Conservation (phyloP, 1,140 invertebrate genomes). For the Rhizoglyphus robini region DNA sequence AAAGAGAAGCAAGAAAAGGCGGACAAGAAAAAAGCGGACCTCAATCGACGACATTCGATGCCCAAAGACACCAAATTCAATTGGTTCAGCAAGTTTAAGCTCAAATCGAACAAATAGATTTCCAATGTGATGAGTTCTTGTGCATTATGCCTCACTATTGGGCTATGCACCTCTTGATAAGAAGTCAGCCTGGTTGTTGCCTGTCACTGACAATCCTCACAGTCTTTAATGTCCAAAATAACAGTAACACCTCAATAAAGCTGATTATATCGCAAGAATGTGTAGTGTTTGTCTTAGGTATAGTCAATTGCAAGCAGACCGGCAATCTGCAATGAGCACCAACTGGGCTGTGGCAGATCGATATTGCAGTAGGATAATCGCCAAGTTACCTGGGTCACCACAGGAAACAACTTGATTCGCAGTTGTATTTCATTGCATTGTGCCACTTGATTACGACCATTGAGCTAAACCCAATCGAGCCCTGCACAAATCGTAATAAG, state of each 20-base stretch:
- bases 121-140: background rate
- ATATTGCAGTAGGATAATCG: too few species aligned
- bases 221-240: too few species aligned
- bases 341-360: too few species aligned
- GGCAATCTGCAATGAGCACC: too few species aligned
- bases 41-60: slow-evolving; percentile 21
- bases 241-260: too few species aligned
- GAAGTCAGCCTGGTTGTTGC: background rate
- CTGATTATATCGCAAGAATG: background rate
- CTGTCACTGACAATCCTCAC: too few species aligned
- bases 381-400: background rate
- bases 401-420: background rate
- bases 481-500: too few species aligned
- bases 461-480: background rate
- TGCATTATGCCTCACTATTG: background rate
- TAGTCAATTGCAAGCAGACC: too few species aligned
- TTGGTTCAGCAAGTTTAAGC: slow-evolving; percentile 20
- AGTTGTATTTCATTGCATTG: background rate
- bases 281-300: background rate
- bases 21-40: background rate
- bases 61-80: slow-evolving; percentile 22
- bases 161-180: background rate
- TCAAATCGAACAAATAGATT: slow-evolving; percentile 6
- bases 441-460: too few species aligned
- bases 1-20: slow-evolving; percentile 10